phyloP scores from a whole-genome alignment of 2,888 invertebrate species.

The Platerodrilus igneus region DNA sequence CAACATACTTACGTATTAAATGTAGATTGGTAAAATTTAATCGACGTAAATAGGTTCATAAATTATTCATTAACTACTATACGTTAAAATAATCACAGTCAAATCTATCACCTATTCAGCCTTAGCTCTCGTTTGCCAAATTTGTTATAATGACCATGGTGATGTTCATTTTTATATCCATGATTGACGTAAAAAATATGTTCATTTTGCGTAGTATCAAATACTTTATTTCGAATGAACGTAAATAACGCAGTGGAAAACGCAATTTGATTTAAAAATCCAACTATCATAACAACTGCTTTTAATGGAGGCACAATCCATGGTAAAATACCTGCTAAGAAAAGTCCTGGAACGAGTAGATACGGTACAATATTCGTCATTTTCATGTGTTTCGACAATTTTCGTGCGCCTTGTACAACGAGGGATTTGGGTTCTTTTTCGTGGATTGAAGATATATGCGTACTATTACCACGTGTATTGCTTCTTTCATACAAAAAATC shows the following conservation, averaged over 20 bases:
- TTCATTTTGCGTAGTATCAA: slow-evolving; percentile 52
- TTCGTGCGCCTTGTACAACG: slow-evolving; percentile 6
- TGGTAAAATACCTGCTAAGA: slow-evolving; percentile 63
- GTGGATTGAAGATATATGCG: no score
- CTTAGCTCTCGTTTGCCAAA: no score
- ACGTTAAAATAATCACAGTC: no score
- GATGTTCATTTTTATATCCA: slow-evolving; percentile 52
- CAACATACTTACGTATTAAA: no score
- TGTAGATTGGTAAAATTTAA: no score
- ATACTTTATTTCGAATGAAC: slow-evolving; percentile 56
- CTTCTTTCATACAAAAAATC: no score
- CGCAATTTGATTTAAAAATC: slow-evolving; percentile 64
- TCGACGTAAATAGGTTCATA: no score
- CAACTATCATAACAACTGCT: slow-evolving; percentile 58
- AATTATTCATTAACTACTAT: no score
- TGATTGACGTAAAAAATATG: slow-evolving; percentile 56
- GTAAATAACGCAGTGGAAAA: slow-evolving; percentile 58
- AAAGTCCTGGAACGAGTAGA: slow-evolving; percentile 57
- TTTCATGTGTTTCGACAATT: slow-evolving; percentile 7
- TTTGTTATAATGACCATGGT: slow-evolving; percentile 1
- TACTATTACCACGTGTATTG: no score
- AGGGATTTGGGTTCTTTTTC: no score
- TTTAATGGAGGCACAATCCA: slow-evolving; percentile 65
- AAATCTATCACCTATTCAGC: slow-evolving; percentile 6
- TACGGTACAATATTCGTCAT: slow-evolving; percentile 12